Evolutionary conservation across 2,113 vertebrate genomes (phyloP), one percentile per base, ranked within the genome.

Genomic region (Poicephalus gulielmi): DNA sequence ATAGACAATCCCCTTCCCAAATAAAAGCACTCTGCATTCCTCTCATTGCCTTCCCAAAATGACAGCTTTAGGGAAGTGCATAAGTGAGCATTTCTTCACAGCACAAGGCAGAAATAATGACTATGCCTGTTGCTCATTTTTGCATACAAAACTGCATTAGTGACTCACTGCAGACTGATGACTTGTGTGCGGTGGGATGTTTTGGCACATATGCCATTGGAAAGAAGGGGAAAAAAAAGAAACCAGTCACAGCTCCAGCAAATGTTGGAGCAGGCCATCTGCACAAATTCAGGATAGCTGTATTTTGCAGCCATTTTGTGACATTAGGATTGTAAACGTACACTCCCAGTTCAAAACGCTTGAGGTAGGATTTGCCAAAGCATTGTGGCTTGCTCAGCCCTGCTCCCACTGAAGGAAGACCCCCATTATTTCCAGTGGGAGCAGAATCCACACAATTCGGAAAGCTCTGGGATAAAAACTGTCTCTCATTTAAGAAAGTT

Each of bases 141-240:
- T 93, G 80, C 86, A 93, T 68, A 86, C 39, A 71, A 69, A 88
- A 59, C n/a, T 25, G 3, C 81, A 86, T 95, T 73, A 84, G 69
- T 95, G 96, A 96, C 88, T 94, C 94, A 96, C 69, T 82, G 86
- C 83, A 93, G 94, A 95, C 86, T 90, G 94, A 89, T 91, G 95
- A 83, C 88, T 96, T 80, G 44, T 81, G 60, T 3, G 28, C 76
- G 77, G 95, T 95, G 69, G 86, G 92, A 91, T 86, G 83, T 90
- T 96, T 75, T 94, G 88, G 90, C 88, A 96, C 69, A 87, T n/a
- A 75, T 28, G 44, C 66, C 88, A 68, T 49, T 82, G 77, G 47
- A 84, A 96, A 89, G 46, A 64, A 84, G 44, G 4, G 4, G 3
- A 17, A 63, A 83, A 90, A 90, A 44, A 53, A 59, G 13, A 15